A percentile compares a stretch with the other conserved stretches of the same genome.
Evolutionary conservation across 2,113 vertebrate genomes (phyloP).

Genomic region (Seriola dumerili): DNA sequence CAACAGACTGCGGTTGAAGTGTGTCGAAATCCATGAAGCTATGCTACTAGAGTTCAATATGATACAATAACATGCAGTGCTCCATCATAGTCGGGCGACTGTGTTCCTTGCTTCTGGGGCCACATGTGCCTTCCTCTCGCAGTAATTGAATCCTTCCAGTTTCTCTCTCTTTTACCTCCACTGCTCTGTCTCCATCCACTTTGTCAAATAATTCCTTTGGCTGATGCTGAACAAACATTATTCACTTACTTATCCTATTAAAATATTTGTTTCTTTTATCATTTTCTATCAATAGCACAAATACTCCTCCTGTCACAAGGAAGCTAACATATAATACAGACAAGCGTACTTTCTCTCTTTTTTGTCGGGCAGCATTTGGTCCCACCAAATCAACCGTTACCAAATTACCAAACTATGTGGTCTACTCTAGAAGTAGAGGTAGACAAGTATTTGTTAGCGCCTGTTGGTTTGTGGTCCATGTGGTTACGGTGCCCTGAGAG

Average conservation of each 20-base stretch:
- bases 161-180: neutral
- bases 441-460: neutral
- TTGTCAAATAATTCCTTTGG: slow-evolving; percentile 1
- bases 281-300: neutral
- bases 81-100: neutral
- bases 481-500: neutral
- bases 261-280: slow-evolving; percentile 11
- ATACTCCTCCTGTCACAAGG: neutral
- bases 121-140: neutral
- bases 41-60: slow-evolving; percentile 7
- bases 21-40: slow-evolving; percentile 2
- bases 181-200: neutral
- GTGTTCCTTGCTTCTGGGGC: neutral
- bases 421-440: slow-evolving; percentile 4
- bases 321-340: neutral
- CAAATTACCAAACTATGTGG: slow-evolving; percentile 1
- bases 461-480: neutral
- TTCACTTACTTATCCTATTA: neutral
- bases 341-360: neutral
- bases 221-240: neutral
- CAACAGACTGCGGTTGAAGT: slow-evolving; percentile 8
- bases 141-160: neutral
- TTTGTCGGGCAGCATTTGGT: neutral
- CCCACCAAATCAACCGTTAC: neutral
- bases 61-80: neutral